phyloP scores from a whole-genome alignment of 1,140 invertebrate species.

The Drosophila malerkotliana region DNA sequence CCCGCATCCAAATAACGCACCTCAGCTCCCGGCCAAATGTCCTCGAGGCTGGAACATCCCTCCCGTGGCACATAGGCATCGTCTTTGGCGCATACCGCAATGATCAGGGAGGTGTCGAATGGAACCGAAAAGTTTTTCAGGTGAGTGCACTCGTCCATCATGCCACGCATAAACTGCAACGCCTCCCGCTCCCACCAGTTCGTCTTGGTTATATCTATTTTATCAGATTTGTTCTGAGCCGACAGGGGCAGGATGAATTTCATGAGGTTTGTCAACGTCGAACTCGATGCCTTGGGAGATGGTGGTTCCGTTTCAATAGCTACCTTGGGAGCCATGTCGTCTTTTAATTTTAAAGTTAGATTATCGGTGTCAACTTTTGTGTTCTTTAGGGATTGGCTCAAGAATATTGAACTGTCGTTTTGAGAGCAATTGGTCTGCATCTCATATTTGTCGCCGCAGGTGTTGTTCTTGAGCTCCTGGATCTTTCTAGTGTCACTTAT shows the following conservation, averaged over 20 bases:
- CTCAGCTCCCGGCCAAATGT: conserved; percentile 96
- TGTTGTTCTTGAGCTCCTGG: conserved; percentile 39
- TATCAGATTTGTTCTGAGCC: conserved; percentile 47
- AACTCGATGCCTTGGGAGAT: conserved; percentile 14
- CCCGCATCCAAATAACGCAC: conserved; percentile 94
- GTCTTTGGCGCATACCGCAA: conserved; percentile 92
- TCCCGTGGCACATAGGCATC: conserved; percentile 97
- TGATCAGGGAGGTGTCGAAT: conserved; percentile 93
- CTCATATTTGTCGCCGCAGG: conserved; percentile 35
- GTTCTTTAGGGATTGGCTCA: conserved; percentile 45
- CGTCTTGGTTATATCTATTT: conserved; percentile 85
- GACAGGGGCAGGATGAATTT: conserved; percentile 65
- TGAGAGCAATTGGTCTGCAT: conserved; percentile 14
- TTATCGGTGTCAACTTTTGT: conserved; percentile 33
- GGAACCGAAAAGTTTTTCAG: conserved; percentile 95
- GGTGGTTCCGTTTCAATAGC: conserved; percentile 9
- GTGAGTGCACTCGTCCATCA: conserved; percentile 99
- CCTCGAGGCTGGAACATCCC: conserved; percentile 90
- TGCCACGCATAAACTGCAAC: conserved; percentile 96
- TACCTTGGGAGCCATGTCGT: conserved; percentile 25
- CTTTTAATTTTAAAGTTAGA: conserved; percentile 42
- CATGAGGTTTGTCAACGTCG: conserved; percentile 78
- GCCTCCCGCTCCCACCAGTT: conserved; percentile 90
- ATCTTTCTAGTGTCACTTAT: conserved; percentile 78
- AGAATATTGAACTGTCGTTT: conserved; percentile 54